Evolutionary conservation across 2,113 vertebrate genomes (phyloP), one percentile per base, ranked within the genome.

Genomic region (Lamprotornis superbus): DNA sequence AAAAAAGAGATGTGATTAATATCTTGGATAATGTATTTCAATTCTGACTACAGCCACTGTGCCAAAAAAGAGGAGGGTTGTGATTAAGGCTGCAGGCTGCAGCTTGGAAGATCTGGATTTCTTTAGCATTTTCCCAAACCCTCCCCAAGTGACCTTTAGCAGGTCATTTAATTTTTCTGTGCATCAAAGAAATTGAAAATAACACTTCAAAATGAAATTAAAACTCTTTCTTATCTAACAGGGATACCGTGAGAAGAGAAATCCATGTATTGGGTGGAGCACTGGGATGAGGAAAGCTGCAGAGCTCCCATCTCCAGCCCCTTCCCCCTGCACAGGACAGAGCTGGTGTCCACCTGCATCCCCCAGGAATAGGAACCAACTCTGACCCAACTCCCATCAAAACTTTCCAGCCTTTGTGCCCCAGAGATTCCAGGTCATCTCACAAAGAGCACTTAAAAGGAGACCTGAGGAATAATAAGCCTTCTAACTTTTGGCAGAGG

Each of bases 131-230:
- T 94, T 68, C 71, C 69, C 89, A 78, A 84, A 71, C 52, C 11
- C 69, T 92, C 64, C 65, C 77, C 86, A 74, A 22, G 89, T 68
- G 95, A 94, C 94, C 89, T 95, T 95, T 95, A 93, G 25, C 31
- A 81, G 91, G 89, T 89, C 80, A 82, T 95, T 92, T 94, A 95
- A 94, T 95, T 91, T 91, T 89, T 78, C 89, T 0, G 4, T 52
- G 89, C 80, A 21, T 44, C 60, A 52, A 84, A 94, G 80, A 93
- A 87, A 94, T 68, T 74, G 93, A 84, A 97, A 94, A 91, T 81
- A 96, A 95, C 76, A 71, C 77, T 92, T 89, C 35, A 78, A 92
- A 94, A 95, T n/a, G 64, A 94, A 95, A 96, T 81, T 86, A 91
- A 94, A 95, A 83, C 91, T 64, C 83, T 81, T 93, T 39, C 56